Evolutionary conservation across 2,888 invertebrate genomes (phyloP), one percentile per base, ranked within the genome.

Genomic region (Sisyra nigra): DNA sequence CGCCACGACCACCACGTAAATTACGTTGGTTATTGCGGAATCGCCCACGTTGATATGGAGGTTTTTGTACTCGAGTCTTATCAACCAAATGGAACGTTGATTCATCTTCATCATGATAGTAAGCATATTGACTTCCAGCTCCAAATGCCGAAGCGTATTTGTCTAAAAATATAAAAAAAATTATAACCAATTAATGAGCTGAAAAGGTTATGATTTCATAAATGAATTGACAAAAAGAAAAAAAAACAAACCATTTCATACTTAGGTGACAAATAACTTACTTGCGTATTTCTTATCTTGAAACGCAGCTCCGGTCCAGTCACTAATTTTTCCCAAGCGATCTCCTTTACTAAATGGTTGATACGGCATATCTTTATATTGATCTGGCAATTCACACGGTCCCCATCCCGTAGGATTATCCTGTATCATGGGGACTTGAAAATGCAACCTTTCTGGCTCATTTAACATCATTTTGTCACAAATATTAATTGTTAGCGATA

Each of bases 301-400:
- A 54, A 82, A 83, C 2, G 83, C 80, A 4, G 87, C 83, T 45
- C 91, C 88, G 42, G 94, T 96, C 98, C 98, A 98, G 61, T 98
- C 98, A 55, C 96, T 92, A 54, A 96, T 96, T 74, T 97, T 97
- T 53, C 98, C 98, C 50, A 98, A 72, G 53, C 96, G 81, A 65
- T 98, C 97, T 47, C 92, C 92, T 68, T 98, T 99, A 52, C 96
- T 93, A 63, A 96, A 99, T 33, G 96, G 96, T 66, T 98, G 97
- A 66, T 97, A 99, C 8, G 97, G 97, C 80, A 94, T 88, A 64
- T 93, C 91, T 57, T 83, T 81, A 64, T 91, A 94, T 57, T 89
- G 87, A 46, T 89, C 89, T 42, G 93, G 91, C 64, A 93, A 72
- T 62, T 87, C 86, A 65, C 84, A 86, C 36, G 98, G 98, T 10